Evolutionary conservation across 92 coral and sea anemone species (phyloP).

Genomic region (Zoanthus gigantus): DNA sequence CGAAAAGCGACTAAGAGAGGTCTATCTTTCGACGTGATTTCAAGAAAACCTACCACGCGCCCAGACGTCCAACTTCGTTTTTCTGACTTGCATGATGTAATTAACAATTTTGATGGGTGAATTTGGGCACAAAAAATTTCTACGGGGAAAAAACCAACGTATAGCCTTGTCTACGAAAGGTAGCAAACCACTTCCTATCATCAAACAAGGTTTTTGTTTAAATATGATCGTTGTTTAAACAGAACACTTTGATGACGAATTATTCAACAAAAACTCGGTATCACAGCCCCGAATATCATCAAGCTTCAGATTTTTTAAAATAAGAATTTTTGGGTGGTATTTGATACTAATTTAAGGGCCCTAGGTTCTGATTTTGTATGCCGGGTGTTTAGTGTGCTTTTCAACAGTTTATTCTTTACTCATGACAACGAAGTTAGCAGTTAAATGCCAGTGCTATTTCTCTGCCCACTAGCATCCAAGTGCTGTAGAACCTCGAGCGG

Average conservation of each 20-base stretch:
- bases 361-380: not conserved
- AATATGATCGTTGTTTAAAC: too few relatives aligned
- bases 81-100: too few relatives aligned
- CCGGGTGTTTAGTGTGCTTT: not conserved
- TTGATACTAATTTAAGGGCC: not conserved
- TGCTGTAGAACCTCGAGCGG: conserved; percentile 29
- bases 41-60: too few relatives aligned
- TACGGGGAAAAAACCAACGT: too few relatives aligned
- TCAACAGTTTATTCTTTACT: not conserved
- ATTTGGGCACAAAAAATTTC: too few relatives aligned
- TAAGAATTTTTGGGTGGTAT: not conserved
- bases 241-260: not conserved
- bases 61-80: too few relatives aligned
- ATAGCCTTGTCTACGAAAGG: too few relatives aligned
- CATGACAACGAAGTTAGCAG: not conserved
- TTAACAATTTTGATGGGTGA: too few relatives aligned
- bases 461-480: conserved; percentile 8
- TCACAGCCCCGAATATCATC: not conserved
- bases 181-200: too few relatives aligned
- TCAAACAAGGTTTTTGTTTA: too few relatives aligned
- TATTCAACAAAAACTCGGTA: not conserved
- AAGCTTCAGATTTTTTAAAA: not conserved
- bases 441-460: conserved; percentile 2
- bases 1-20: too few relatives aligned
- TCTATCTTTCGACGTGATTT: too few relatives aligned